Base-by-base conservation (phyloP, 2,888 invertebrate species). In the Linnaemya vulpina region DNA sequence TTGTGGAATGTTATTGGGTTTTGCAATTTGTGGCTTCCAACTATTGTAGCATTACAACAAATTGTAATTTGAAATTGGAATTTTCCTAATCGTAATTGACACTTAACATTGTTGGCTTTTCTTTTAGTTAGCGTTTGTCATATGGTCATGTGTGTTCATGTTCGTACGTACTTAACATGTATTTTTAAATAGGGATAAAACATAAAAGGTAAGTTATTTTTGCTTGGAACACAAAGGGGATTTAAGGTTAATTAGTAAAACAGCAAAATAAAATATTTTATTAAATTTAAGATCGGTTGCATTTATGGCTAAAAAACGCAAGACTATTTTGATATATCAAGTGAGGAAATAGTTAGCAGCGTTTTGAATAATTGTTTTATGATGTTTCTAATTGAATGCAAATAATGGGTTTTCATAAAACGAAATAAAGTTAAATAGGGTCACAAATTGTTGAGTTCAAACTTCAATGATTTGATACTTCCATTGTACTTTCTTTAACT, bases 61-160 rank as follows among this genome's bases (percentile, higher is more conserved):
- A 86, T 86, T 86, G 86, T 83, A 85, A 86, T 86, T 85, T 85
- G 80, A 86, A 84, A 86, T 85, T 83, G 77, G 86, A 86, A 83
- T 86, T 83, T 86, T 80, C 79, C 70, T 85, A 86, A 86, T 86
- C 86, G 86, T 86, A 86, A 86, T 86, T 86, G 86, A 85, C 86
- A 83, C 85, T 86, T 85, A 85, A 86, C 86, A 85, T 83, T 83
- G 77, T 79, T 85, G 81, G 77, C 67, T 84, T 84, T 79, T 76
- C 25, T 38, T 82, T 30, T 35, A 62, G 20, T 38, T 62, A 65
- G 76, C 46, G 55, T 63, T 58, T 71, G 63, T 40, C 35, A 40
- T 65, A 53, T 22, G 17, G n/a, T 46, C 62, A 43, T 25, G 20
- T 65, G 3, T 46, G 51, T 38, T 43, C 13, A 30, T 25, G 49